Conservation (phyloP, 2,797 vertebrate species). For the Cryptoblepharus egeriae region DNA sequence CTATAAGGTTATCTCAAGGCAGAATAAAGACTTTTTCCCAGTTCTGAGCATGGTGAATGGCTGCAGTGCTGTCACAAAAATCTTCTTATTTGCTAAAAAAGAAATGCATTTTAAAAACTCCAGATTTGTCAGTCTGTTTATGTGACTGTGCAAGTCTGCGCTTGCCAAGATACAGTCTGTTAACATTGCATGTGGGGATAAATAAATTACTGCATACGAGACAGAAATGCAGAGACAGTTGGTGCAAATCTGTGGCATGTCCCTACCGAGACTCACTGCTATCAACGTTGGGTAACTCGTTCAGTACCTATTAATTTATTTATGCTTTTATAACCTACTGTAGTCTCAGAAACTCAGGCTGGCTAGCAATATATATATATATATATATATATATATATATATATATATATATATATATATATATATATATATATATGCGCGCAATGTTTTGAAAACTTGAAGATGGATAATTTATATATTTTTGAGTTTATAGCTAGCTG, state of each 20-base stretch:
- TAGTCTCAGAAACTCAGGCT: background rate
- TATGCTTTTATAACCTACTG: background rate
- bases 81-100: constrained; percentile 62
- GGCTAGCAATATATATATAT: background rate
- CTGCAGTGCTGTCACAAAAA: background rate
- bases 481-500: background rate
- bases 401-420: no score
- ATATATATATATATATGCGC: no score
- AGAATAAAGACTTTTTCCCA: background rate
- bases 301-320: constrained; percentile 19
- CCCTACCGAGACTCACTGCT: constrained; percentile 16
- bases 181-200: constrained; percentile 63
- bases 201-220: constrained; percentile 63
- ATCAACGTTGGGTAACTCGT: background rate
- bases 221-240: background rate
- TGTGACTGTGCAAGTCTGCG: constrained; percentile 58
- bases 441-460: background rate
- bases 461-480: background rate
- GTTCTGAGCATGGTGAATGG: background rate
- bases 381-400: no score
- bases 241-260: constrained; percentile 20
- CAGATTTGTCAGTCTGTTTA: constrained; percentile 65
- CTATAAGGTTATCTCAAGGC: background rate
- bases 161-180: constrained; percentile 66
- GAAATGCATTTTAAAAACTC: constrained; percentile 62